A percentile compares a stretch with the other conserved stretches of the same genome.
Conservation (phyloP, 2,797 vertebrate species). For the Phyllotis vaccarum region DNA sequence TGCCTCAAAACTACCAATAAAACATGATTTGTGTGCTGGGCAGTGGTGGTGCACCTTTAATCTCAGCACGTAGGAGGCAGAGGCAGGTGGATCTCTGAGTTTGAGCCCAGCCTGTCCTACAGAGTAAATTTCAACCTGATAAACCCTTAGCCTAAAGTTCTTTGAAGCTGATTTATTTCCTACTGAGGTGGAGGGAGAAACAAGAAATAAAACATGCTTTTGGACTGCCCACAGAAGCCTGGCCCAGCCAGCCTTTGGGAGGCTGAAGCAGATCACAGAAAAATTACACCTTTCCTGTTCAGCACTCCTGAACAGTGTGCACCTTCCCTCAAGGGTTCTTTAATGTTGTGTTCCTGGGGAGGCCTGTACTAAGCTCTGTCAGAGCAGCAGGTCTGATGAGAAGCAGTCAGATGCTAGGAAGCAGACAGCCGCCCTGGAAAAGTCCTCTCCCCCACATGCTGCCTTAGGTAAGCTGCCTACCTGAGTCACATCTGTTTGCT, state of each 20-base stretch:
- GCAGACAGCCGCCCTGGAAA: not conserved
- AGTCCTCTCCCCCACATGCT: not conserved
- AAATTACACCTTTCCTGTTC: not conserved
- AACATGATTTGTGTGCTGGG: not conserved
- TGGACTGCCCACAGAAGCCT: not conserved
- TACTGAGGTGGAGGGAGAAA: conserved; percentile 5
- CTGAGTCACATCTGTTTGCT: not conserved
- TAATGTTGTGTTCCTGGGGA: not conserved
- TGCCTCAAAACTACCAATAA: not conserved
- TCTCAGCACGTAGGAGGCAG: not conserved
- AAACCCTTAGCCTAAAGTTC: conserved; percentile 22
- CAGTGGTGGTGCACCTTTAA: not conserved
- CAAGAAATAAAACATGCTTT: not conserved
- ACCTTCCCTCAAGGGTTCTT: not conserved
- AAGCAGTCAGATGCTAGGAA: not conserved
- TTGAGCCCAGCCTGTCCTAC: not conserved
- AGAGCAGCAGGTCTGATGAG: not conserved
- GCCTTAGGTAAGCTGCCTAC: not conserved
- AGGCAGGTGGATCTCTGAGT: not conserved
- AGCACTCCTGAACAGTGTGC: not conserved
- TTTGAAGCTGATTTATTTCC: conserved; percentile 35
- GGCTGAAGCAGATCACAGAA: not conserved
- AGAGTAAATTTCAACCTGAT: conserved; percentile 9
- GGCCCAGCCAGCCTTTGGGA: not conserved
- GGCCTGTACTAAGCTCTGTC: not conserved